These are phyloP conservation scores for Euthynnus affinis DNA, from an alignment of 2,797 vertebrate genomes.

Conservation along the genomic window DNA sequence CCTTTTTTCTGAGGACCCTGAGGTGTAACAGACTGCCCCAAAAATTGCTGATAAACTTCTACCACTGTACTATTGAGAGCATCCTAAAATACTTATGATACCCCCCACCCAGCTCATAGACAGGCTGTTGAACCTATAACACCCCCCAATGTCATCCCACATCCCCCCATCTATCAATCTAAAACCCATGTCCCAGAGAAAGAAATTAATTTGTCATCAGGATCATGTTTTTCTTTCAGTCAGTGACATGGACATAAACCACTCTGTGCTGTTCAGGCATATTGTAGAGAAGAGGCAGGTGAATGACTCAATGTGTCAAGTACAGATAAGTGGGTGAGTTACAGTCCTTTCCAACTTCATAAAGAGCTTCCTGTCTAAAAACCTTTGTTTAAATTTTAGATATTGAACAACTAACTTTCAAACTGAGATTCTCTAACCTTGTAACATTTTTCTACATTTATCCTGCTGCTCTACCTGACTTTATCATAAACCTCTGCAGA, in stretches of 20 bases:
- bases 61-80: too few relatives aligned
- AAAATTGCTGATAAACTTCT: too few relatives aligned
- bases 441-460: neutral
- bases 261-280: neutral
- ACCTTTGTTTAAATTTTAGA: constrained; percentile 1
- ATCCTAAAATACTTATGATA: too few relatives aligned
- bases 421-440: neutral
- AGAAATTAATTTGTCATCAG: neutral
- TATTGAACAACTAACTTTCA: constrained; percentile 17
- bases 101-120: too few relatives aligned
- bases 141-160: too few relatives aligned
- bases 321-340: neutral
- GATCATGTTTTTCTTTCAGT: too few relatives aligned
- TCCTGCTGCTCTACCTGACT: constrained; percentile 5
- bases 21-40: too few relatives aligned
- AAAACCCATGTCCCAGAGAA: neutral
- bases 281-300: neutral
- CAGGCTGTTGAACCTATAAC: too few relatives aligned
- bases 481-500: constrained; percentile 5
- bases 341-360: neutral
- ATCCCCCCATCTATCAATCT: too few relatives aligned
- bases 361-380: constrained; percentile 17
- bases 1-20: too few relatives aligned
- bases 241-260: neutral
- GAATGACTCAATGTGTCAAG: neutral